These are phyloP conservation scores for Neolamprologus kungweensis DNA, from an alignment of 2,113 vertebrate genomes.

Conservation along the genomic window DNA sequence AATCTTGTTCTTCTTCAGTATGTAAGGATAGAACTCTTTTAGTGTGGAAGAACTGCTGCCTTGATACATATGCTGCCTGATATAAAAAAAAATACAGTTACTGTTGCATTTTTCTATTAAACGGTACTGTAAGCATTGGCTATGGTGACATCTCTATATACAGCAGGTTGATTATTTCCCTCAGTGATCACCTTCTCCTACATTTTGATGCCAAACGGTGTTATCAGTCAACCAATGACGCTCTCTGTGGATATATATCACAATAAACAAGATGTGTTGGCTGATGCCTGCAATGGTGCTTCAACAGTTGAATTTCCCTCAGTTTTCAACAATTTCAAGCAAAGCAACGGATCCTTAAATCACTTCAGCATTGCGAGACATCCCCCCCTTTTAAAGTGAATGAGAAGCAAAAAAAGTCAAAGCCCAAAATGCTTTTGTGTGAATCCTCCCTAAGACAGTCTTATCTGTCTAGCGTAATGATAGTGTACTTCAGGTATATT, in stretches of 20 bases:
- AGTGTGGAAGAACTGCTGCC: background rate
- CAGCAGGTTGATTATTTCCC: background rate
- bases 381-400: background rate
- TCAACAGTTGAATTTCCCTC: background rate
- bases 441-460: background rate
- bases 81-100: background rate
- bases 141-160: background rate
- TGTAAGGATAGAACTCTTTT: background rate
- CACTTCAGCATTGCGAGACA: background rate
- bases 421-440: background rate
- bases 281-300: background rate
- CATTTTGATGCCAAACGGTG: background rate
- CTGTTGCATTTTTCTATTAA: background rate
- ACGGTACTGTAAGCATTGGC: background rate
- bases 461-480: background rate
- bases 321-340: background rate
- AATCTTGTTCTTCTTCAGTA: background rate
- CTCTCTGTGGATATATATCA: background rate
- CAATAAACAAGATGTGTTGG: background rate
- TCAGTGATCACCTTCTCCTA: background rate
- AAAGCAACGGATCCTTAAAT: background rate
- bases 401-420: background rate
- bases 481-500: background rate
- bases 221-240: fast-evolving
- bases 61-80: background rate